A percentile compares a stretch with the other conserved stretches of the same genome.
phyloP scores from a whole-genome alignment of 2,113 vertebrate genomes.

The Eidolon helvum region DNA sequence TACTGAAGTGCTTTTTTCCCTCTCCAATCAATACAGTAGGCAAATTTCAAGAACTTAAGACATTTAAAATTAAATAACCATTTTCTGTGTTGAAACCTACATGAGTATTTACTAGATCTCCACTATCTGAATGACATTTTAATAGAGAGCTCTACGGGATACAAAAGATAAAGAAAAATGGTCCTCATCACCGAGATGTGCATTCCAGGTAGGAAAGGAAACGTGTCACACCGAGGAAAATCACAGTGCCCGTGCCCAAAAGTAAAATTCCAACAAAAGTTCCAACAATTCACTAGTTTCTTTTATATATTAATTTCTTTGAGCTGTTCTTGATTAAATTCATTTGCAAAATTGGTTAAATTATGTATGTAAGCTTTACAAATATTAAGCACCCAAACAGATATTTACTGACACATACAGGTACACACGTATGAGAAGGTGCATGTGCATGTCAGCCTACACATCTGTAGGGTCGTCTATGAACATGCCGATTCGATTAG shows the following conservation, averaged over 20 bases:
- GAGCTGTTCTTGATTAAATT: not conserved
- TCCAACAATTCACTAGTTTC: not conserved
- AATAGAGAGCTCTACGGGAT: not conserved
- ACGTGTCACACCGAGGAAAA: not conserved
- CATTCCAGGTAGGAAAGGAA: not conserved
- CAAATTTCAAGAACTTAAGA: not conserved
- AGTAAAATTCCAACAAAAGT: not conserved
- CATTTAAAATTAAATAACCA: not conserved
- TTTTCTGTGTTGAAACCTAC: slow-evolving; percentile 4
- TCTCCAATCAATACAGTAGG: not conserved
- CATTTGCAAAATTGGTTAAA: not conserved
- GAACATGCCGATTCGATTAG: not conserved
- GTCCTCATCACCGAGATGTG: not conserved
- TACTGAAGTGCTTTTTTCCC: not conserved
- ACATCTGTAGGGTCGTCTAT: not conserved
- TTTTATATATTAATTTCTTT: slow-evolving; percentile 1
- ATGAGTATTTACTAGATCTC: not conserved
- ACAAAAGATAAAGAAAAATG: not conserved
- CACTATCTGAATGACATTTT: not conserved
- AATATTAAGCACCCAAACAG: not conserved
- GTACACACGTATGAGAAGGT: not conserved
- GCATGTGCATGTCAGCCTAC: not conserved
- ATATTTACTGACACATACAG: not conserved
- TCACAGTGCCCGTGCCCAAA: not conserved
- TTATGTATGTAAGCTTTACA: not conserved